These are phyloP conservation scores for Trypoxylus dichotomus DNA, from an alignment of 1,140 invertebrate genomes.

Conservation along the genomic window DNA sequence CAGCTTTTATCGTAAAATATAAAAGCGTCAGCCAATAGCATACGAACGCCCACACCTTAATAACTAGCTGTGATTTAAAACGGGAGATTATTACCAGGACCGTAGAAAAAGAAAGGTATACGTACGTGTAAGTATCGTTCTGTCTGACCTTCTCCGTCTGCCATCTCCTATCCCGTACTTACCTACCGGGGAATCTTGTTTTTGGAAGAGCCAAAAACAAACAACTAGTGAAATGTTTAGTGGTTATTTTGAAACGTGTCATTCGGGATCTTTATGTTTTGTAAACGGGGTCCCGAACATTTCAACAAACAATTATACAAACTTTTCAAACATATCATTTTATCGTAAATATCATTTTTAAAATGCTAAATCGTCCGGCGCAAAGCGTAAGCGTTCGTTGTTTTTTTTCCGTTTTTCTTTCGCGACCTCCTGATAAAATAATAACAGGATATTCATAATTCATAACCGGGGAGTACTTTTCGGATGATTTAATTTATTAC, in stretches of 20 bases:
- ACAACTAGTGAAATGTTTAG: slow-evolving; percentile 39
- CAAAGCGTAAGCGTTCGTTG: too few species aligned
- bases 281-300: slow-evolving; percentile 44
- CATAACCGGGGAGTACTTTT: too few species aligned
- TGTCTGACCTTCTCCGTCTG: neutral
- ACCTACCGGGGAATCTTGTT: neutral
- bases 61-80: neutral
- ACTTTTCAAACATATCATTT: slow-evolving; percentile 49
- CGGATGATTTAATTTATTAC: too few species aligned
- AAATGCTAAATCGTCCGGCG: neutral
- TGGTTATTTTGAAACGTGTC: slow-evolving; percentile 51
- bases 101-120: neutral
- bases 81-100: neutral
- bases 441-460: too few species aligned
- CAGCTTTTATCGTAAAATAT: neutral
- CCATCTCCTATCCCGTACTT: too few species aligned
- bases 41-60: neutral
- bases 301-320: slow-evolving; percentile 48
- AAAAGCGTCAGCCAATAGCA: neutral
- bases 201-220: slow-evolving; percentile 20
- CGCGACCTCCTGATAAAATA: too few species aligned
- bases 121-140: neutral
- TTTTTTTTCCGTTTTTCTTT: too few species aligned
- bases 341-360: slow-evolving; percentile 48
- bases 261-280: slow-evolving; percentile 50